A percentile compares a stretch with the other conserved stretches of the same genome.
Conservation (phyloP, 2,113 vertebrate genomes). For the Ginglymostoma cirratum region DNA sequence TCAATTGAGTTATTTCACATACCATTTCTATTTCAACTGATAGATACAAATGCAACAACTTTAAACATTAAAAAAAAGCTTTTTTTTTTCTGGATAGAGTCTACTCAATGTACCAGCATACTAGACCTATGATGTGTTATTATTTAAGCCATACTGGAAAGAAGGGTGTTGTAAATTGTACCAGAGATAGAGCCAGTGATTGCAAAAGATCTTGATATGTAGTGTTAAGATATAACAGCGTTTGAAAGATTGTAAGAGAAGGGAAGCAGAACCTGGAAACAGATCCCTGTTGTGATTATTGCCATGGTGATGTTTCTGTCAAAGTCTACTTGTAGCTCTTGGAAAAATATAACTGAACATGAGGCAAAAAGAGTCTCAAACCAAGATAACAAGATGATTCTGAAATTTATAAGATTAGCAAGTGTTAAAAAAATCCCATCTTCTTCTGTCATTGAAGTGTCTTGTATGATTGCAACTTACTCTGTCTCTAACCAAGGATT, state of each 20-base stretch:
- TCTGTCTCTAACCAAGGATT: background rate
- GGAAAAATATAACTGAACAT: background rate
- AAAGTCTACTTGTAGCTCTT: background rate
- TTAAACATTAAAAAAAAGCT: background rate
- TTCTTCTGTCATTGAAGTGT: background rate
- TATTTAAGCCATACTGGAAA: background rate
- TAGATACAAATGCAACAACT: background rate
- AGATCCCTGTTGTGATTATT: background rate
- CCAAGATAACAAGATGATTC: background rate
- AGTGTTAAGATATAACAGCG: background rate
- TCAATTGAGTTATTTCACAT: background rate
- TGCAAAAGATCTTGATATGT: background rate
- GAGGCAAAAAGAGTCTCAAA: background rate
- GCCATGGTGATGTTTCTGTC: background rate
- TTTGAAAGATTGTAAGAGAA: background rate
- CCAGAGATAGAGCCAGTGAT: background rate
- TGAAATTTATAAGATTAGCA: background rate
- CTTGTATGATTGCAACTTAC: background rate
- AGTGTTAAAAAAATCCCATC: background rate
- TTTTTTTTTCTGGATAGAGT: no score
- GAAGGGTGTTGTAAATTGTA: background rate
- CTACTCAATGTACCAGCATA: background rate
- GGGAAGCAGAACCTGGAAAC: background rate
- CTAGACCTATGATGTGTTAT: background rate
- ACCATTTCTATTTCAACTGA: background rate